Conservation (phyloP, 2,888 invertebrate species). For the Hirtodrosophila trivittata region DNA sequence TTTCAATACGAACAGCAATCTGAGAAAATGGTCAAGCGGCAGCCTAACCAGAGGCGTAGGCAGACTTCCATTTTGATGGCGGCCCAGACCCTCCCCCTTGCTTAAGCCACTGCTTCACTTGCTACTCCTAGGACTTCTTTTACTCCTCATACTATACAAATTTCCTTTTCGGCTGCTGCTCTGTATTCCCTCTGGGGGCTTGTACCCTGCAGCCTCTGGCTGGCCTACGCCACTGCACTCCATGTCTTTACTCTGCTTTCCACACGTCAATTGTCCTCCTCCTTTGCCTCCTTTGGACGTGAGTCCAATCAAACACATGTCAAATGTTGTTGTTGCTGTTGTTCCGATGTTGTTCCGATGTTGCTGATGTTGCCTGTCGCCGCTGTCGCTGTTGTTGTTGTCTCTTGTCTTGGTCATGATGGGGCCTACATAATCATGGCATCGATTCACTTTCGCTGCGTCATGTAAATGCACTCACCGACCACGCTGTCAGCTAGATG, state of each 20-base stretch:
- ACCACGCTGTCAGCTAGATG: slow-evolving; percentile 19
- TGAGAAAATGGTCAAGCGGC: slow-evolving; percentile 19
- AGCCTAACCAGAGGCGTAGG: background rate
- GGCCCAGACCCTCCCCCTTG: background rate
- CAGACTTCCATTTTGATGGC: background rate
- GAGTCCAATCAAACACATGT: slow-evolving; percentile 71
- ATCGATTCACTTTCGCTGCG: slow-evolving; percentile 71
- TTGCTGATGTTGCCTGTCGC: slow-evolving; percentile 67
- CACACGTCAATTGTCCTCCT: slow-evolving; percentile 32
- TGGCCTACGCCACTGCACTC: slow-evolving; percentile 9
- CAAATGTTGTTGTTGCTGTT: slow-evolving; percentile 50
- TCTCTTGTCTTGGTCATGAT: slow-evolving; percentile 37
- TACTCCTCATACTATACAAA: background rate
- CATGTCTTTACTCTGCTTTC: slow-evolving; percentile 7
- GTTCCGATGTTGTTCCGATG: slow-evolving; percentile 27
- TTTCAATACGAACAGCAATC: slow-evolving; percentile 27
- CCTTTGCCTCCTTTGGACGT: slow-evolving; percentile 19
- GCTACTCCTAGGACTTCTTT: too few species aligned
- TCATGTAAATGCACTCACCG: slow-evolving; percentile 74
- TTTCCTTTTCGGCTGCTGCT: too few species aligned
- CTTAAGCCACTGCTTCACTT: slow-evolving; percentile 17
- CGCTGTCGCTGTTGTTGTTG: slow-evolving; percentile 31
- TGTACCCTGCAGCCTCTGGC: too few species aligned
- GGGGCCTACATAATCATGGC: slow-evolving; percentile 65
- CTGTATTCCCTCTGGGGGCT: too few species aligned